Base-by-base conservation (phyloP, 2,888 invertebrate species). In the Horisme vitalbata region DNA sequence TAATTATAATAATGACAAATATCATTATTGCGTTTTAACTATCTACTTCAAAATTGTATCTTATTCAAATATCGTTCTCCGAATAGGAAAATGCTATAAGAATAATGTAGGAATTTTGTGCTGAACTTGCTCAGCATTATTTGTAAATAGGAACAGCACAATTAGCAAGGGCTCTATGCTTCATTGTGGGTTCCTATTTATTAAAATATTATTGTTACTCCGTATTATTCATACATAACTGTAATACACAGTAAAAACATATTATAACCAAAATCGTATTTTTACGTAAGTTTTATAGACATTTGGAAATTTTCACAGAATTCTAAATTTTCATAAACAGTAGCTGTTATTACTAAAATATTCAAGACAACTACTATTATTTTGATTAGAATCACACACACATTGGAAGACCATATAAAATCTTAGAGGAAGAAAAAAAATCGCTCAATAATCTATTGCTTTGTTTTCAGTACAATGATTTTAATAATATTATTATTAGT, bases 391-490 rank as follows among this genome's bases (percentile, higher is more conserved):
- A 68, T 59, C 57, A 57, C 71, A 68, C 77, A 74, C 77, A 78
- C 79, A 65, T 77, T 88, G 88, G 88, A 88, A 88, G 88, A 88
- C 88, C 80, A 81, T 80, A 80, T 81, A 67, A 66, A 65, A 63
- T 63, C 62, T 65, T 63, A 66, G 63, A 69, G 55, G 60, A 68
- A 59, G 48, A 56, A 68, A 48, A 59, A 61, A 61, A 53, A 56
- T 59, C 58, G 57, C 60, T 59, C 55, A 59, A 55, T 64, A 21
- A 48, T 55, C 83, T 85, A 83, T 85, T 84, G 83, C 82, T 82
- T 67, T 70, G 66, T 66, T 63, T 73, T 78, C 80, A 82, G 76
- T 82, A 75, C 76, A 65, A 63, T 64, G 68, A 71, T 62, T 39
- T 33, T 60, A 62, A 46, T n/a, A 61, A 58, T 62, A 64, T 52